Percentiles rank a stretch among this genome's conserved stretches.
These are phyloP conservation scores for Nemoura dubitans DNA, from an alignment of 2,888 invertebrate genomes.

Conservation along the genomic window DNA sequence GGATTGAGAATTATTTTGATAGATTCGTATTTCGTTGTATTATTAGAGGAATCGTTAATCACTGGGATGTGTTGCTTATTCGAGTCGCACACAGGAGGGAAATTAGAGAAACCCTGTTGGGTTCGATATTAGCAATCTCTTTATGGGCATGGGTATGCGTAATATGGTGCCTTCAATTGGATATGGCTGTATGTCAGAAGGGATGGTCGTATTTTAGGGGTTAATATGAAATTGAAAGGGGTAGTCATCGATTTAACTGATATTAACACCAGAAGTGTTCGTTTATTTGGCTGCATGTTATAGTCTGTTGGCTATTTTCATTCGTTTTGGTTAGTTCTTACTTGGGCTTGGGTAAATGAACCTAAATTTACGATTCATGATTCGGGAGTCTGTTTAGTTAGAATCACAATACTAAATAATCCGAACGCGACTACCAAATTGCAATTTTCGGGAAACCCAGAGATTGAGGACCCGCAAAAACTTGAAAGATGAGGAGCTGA, in stretches of 20 bases:
- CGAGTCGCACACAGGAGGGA: neutral
- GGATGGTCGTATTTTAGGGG: neutral
- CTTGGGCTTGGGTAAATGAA: no score
- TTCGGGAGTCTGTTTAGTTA: no score
- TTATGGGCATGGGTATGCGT: neutral
- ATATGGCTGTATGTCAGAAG: neutral
- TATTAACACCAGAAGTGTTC: no score
- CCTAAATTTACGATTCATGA: no score
- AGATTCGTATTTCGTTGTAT: neutral
- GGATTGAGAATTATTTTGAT: neutral
- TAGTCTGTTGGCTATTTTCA: no score
- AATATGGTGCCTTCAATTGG: neutral
- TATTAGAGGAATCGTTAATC: slow-evolving; percentile 12
- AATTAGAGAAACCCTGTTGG: neutral
- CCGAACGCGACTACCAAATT: no score
- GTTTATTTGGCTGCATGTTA: no score
- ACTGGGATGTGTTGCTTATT: neutral
- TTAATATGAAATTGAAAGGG: neutral
- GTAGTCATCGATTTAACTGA: neutral
- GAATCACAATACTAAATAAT: no score
- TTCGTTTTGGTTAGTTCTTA: no score
- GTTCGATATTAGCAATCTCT: neutral
- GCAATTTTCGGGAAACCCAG: no score
- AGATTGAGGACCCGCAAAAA: no score
- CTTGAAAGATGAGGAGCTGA: no score